Evolutionary conservation across 1,140 invertebrate genomes (phyloP).

Genomic region (Nilaparvata lugens): DNA sequence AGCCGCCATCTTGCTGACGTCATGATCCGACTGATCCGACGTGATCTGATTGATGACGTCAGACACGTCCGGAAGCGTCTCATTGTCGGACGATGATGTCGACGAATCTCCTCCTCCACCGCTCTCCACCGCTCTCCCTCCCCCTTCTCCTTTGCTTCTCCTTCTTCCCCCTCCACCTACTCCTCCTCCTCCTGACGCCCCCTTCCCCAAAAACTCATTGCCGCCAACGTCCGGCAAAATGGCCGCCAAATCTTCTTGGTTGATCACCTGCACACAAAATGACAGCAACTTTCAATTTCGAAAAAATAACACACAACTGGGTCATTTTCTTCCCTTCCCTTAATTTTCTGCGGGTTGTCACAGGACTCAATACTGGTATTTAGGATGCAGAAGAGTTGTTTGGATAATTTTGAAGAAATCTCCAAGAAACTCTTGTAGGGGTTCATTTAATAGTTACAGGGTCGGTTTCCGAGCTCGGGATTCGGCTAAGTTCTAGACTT

Average conservation of each 20-base stretch:
- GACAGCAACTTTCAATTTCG: no score
- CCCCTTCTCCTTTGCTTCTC: neutral
- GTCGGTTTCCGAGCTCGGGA: no score
- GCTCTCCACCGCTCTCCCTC: constrained; percentile 4
- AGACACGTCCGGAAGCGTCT: constrained; percentile 51
- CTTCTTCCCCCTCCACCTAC: constrained; percentile 19
- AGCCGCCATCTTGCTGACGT: constrained; percentile 37
- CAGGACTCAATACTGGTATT: no score
- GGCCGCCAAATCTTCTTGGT: constrained; percentile 56
- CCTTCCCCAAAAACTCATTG: constrained; percentile 52
- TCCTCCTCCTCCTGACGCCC: constrained; percentile 27
- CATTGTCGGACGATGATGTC: constrained; percentile 48
- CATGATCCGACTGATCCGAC: constrained; percentile 32
- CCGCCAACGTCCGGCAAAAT: constrained; percentile 50
- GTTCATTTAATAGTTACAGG: no score
- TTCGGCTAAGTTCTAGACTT: no score
- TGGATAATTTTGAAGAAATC: no score
- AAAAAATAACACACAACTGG: no score
- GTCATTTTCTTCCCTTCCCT: no score
- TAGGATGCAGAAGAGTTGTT: no score
- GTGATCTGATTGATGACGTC: constrained; percentile 45
- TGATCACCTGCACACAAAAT: constrained; percentile 43
- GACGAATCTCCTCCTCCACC: neutral
- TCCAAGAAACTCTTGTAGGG: no score
- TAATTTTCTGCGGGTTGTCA: no score